Base-by-base conservation (phyloP, 1,140 invertebrate species). In the Tetraneura akinire region DNA sequence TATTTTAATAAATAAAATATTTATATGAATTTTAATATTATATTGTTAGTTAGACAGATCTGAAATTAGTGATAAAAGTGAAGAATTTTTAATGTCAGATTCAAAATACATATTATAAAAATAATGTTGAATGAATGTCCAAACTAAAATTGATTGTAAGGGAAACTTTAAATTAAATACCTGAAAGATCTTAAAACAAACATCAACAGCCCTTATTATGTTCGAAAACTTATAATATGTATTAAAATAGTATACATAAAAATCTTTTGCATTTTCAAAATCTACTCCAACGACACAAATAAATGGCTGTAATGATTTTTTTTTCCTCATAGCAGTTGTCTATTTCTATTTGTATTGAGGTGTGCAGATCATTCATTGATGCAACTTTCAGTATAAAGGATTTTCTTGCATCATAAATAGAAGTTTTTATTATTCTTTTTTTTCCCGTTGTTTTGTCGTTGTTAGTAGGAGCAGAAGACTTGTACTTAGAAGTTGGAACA, bases 261-360 rank as follows among this genome's bases (percentile, higher is more conserved):
- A 62, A 62, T 62, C 13, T 29, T 62, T 62, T 29, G 26, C 26
- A 32, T 29, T 18, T 62, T 62, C 6, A 62, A 29, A 62, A 29
- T 62, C 57, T 29, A 32, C 57, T 62, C 57, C 57, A 32, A 62
- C 57, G 16, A 62, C 64, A 68, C 64, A 68, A 45, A 68, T 68
- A n/a, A 68, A 42, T n/a, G 64, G 64, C n/a, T 68, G 64, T 13
- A 68, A n/a, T 68, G 32, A 21, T 68, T 4, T 55, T 68, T 68
- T 23, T 45, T 45, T 45, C 37, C 11, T 42, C 29, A 32, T 62
- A 68, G n/a, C n/a, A 11, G 64, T 42, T 68, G 45, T 68, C 64
- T n/a, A 37, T 68, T 68, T 68, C 11, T 4, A 68, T 42, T 68
- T 68, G 64, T 45, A 42, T 37, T 68, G 18, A 42, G 42, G 10